These are phyloP conservation scores for Celastrina argiolus DNA, from an alignment of 2,888 invertebrate genomes.

Conservation along the genomic window DNA sequence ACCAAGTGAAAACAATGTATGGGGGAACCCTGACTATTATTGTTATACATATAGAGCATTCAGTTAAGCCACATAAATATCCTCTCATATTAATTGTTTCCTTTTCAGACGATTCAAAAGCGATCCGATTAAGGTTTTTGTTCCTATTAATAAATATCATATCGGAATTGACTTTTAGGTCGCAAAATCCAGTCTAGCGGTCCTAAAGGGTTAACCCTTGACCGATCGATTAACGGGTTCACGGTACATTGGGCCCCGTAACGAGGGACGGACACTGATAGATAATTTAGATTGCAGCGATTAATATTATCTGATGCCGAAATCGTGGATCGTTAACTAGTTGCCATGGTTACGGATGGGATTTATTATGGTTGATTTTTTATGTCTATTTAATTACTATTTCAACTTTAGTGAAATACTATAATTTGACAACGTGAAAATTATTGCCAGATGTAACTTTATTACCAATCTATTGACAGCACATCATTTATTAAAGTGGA, in stretches of 20 bases:
- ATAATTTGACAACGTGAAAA: too few relatives aligned
- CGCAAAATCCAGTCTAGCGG: not conserved
- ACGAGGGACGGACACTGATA: constrained; percentile 4
- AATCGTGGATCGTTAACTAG: not conserved
- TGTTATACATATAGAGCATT: too few relatives aligned
- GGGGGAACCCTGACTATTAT: not conserved
- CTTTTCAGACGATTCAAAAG: not conserved
- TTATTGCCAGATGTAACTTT: too few relatives aligned
- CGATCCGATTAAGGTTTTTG: not conserved
- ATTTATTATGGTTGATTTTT: not conserved
- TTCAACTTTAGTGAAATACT: too few relatives aligned
- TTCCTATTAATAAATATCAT: not conserved
- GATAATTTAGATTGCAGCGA: not conserved
- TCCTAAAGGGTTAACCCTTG: not conserved
- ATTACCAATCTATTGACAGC: too few relatives aligned
- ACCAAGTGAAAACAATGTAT: too few relatives aligned
- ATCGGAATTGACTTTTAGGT: constrained; percentile 7
- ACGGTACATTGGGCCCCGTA: constrained; percentile 8
- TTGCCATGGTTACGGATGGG: not conserved
- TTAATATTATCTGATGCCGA: constrained; percentile 5
- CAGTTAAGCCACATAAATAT: too few relatives aligned
- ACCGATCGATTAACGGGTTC: constrained; percentile 18
- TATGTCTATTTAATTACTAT: too few relatives aligned
- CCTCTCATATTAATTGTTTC: not conserved
- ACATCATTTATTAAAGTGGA: too few relatives aligned